Evolutionary conservation across 2,888 invertebrate genomes (phyloP).

Genomic region (Tipula confusa): DNA sequence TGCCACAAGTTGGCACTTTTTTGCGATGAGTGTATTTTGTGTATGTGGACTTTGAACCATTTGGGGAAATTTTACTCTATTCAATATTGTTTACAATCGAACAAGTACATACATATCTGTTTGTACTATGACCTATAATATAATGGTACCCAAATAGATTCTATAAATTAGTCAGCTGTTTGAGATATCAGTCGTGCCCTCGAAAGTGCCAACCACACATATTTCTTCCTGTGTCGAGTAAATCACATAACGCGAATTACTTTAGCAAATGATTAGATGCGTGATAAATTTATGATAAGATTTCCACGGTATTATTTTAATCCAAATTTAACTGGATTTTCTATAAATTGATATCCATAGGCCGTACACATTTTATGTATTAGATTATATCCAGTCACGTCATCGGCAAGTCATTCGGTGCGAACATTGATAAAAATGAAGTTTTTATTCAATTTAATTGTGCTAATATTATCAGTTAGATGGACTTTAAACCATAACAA

Average conservation of each 20-base stretch:
- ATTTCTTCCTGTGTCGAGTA: background rate
- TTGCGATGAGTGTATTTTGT: background rate
- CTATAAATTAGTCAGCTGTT: background rate
- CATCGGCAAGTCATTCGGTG: background rate
- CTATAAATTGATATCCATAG: background rate
- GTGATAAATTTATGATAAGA: background rate
- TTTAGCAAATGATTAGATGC: background rate
- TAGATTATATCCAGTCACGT: background rate
- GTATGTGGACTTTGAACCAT: slow-evolving; percentile 30
- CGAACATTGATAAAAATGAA: background rate
- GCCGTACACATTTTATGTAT: background rate
- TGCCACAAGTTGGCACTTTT: background rate
- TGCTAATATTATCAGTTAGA: background rate
- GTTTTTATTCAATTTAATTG: background rate
- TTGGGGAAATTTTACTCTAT: background rate
- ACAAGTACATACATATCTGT: background rate
- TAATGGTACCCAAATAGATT: background rate
- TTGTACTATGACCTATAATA: background rate
- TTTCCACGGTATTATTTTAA: background rate
- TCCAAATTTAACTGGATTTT: background rate
- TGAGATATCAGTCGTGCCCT: background rate
- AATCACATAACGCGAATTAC: background rate
- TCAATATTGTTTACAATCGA: background rate
- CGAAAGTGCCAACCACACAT: background rate
- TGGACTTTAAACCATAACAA: background rate